Evolutionary conservation across 2,888 invertebrate species (phyloP).

Genomic region (Rhingia rostrata): DNA sequence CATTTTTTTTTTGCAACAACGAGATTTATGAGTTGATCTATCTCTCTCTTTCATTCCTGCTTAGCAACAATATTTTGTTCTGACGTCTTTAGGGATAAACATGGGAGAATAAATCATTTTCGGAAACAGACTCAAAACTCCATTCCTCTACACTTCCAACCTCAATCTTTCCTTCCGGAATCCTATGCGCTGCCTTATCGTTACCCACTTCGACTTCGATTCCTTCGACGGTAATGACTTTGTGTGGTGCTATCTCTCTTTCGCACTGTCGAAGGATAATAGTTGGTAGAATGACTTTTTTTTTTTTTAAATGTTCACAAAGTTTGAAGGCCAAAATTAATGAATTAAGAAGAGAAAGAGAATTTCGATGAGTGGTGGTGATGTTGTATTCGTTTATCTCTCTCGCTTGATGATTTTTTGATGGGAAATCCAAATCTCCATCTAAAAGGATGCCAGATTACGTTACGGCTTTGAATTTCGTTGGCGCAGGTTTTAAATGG

Average conservation of each 20-base stretch:
- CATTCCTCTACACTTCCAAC: neutral
- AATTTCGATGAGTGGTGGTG: neutral
- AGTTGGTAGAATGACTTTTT: slow-evolving; percentile 68
- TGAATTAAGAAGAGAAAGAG: slow-evolving; percentile 54
- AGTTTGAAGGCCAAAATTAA: slow-evolving; percentile 58
- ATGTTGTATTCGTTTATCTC: neutral
- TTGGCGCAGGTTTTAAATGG: slow-evolving; percentile 9
- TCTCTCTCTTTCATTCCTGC: neutral
- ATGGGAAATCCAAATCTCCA: slow-evolving; percentile 44
- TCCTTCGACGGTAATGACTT: slow-evolving; percentile 71
- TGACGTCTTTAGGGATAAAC: slow-evolving; percentile 57
- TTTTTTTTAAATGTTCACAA: slow-evolving; percentile 49
- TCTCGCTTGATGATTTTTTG: slow-evolving; percentile 44
- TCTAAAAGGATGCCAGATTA: slow-evolving; percentile 15
- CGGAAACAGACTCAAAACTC: slow-evolving; percentile 63
- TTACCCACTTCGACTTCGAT: slow-evolving; percentile 52
- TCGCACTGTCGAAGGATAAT: slow-evolving; percentile 46
- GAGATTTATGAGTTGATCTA: slow-evolving; percentile 58
- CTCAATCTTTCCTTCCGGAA: slow-evolving; percentile 63
- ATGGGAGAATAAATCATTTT: slow-evolving; percentile 71
- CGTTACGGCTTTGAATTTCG: slow-evolving; percentile 22
- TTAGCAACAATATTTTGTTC: neutral
- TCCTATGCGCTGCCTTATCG: slow-evolving; percentile 53
- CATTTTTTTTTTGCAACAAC: slow-evolving; percentile 41
- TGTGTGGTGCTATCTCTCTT: slow-evolving; percentile 26